Evolutionary conservation across 2,113 vertebrate genomes (phyloP).

Genomic region (Pica pica): DNA sequence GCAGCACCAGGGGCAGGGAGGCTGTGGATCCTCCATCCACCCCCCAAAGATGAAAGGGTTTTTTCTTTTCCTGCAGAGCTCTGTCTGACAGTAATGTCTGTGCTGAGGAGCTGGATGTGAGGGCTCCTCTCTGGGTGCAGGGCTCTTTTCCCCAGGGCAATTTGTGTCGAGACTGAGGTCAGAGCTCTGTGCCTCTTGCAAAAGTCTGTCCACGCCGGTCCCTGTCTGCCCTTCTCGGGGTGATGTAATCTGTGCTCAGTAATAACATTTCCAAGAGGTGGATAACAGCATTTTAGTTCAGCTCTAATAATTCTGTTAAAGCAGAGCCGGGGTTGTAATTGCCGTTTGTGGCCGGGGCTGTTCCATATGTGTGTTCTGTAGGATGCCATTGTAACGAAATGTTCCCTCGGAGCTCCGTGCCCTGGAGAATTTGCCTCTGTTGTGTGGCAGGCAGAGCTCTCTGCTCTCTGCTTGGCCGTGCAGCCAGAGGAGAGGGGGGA

Average conservation of each 20-base stretch:
- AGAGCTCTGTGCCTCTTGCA: not conserved
- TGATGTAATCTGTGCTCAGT: not conserved
- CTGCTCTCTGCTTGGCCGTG: not conserved
- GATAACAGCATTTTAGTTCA: conserved; percentile 49
- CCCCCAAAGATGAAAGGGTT: fast-evolving
- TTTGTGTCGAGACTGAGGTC: not conserved
- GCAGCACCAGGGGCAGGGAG: not conserved
- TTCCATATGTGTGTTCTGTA: conserved; percentile 16
- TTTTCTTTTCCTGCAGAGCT: not conserved
- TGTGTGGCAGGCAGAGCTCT: not conserved
- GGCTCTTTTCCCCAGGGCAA: not conserved
- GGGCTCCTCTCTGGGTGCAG: not conserved
- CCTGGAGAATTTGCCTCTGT: not conserved
- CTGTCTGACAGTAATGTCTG: not conserved
- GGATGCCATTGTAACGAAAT: conserved; percentile 1
- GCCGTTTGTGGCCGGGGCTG: not conserved
- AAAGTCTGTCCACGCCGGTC: not conserved
- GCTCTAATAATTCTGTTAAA: conserved; percentile 62
- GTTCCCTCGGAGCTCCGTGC: not conserved
- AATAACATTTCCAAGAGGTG: not conserved
- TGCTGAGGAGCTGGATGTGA: not conserved
- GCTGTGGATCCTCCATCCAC: not conserved
- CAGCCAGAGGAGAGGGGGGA: not conserved
- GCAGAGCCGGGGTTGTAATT: not conserved
- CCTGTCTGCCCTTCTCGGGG: not conserved